Base-by-base conservation (phyloP, 2,888 invertebrate species). In the Caenorhabditis sinica region DNA sequence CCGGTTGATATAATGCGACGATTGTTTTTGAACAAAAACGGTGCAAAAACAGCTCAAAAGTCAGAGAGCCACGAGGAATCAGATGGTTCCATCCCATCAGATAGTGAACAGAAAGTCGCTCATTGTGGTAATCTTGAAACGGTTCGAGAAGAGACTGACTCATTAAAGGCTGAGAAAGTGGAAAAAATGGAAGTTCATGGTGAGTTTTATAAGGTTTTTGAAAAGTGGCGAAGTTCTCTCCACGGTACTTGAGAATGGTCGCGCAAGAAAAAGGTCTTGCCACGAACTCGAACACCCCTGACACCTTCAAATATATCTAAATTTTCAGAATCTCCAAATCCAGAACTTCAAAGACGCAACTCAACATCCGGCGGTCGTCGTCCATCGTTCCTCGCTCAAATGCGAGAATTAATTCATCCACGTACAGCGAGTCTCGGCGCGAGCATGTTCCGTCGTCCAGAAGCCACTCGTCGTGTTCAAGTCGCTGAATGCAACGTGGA, bases 401-500 rank as follows among this genome's bases (percentile, higher is more conserved):
- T 86, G 20, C 77, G 83, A 4, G 80, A 79, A 2, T 33, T 82
- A 17, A 40, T 86, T 53, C 83, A 86, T 65, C 77, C 83, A 40
- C 61, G 86, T 8, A 72, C 69, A 23, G 83, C 73, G 0, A 75
- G 75, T 33, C 79, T 86, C 20, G 75, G 76, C 15, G 73, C 74
- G 0, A 51, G 56, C 9, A 79, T 85, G 85, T 85, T 85, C 53
- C 68, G 79, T 25, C 66, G 82, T 23, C 51, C 82, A 11, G 84
- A 76, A 25, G 45, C 76, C n/a, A 72, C 61, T 3, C 36, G 77
- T 11, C 53, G 66, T 30, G 60, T 83, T 11, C 80, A 89, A 74
- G 76, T 89, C 36, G 51, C 83, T 28, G 84, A 76, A 15, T 89
- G 89, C 53, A 51, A 77, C 13, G 76, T 89, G 40, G 87, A 87